Conservation (phyloP, 2,113 vertebrate species). For the Sus scrofa region DNA sequence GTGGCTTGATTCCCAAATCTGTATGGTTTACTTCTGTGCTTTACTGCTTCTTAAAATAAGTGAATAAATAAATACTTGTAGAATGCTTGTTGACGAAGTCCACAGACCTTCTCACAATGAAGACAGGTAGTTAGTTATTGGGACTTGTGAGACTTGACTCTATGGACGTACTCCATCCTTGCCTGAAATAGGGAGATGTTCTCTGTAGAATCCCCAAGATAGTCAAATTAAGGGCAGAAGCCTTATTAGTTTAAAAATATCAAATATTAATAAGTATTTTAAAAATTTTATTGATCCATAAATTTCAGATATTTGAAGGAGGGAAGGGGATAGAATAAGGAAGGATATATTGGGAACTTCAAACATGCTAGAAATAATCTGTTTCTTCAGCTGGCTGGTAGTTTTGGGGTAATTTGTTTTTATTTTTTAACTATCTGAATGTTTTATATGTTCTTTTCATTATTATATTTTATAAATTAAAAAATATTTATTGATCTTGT, state of each 20-base stretch:
- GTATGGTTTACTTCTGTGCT: background rate
- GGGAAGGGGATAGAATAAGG: background rate
- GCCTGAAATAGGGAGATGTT: background rate
- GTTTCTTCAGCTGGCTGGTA: background rate
- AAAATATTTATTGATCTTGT: background rate
- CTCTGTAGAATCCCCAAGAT: background rate
- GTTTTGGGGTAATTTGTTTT: background rate
- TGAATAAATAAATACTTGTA: background rate
- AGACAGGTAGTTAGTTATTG: background rate
- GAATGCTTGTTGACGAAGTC: background rate
- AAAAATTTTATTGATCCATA: background rate
- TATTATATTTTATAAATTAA: background rate
- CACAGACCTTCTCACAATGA: background rate
- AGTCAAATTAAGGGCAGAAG: background rate
- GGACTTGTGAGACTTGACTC: background rate
- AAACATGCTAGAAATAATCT: background rate
- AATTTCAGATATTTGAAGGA: background rate
- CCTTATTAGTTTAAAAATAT: background rate
- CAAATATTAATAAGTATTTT: background rate
- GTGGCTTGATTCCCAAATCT: background rate
- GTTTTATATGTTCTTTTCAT: background rate
- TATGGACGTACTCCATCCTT: rapidly evolving
- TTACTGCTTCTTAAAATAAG: background rate
- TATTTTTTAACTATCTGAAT: background rate
- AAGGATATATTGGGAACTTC: background rate